These are phyloP conservation scores for Anagyrus pseudococci DNA, from an alignment of 2,888 invertebrate genomes.

Conservation along the genomic window DNA sequence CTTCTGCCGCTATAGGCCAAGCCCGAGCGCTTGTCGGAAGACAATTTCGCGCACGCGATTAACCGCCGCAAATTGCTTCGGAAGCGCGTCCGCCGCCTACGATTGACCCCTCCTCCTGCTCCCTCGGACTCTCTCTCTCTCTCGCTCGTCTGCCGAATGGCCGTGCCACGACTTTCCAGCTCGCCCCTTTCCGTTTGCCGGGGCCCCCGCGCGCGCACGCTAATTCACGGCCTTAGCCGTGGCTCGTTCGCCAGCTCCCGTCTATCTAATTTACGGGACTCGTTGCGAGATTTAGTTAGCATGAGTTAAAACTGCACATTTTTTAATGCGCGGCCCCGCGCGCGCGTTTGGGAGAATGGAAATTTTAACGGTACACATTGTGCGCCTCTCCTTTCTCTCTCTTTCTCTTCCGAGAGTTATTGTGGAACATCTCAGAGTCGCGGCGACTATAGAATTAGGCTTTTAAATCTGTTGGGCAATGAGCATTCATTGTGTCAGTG, in stretches of 20 bases:
- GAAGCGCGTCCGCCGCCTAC: slow-evolving; percentile 19
- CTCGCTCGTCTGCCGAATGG: too few relatives aligned
- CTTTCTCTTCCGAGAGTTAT: not conserved
- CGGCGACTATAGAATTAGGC: slow-evolving; percentile 21
- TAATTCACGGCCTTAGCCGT: not conserved
- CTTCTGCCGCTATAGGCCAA: too few relatives aligned
- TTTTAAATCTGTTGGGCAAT: slow-evolving; percentile 33
- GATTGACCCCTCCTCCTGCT: too few relatives aligned
- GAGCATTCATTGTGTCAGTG: slow-evolving; percentile 31
- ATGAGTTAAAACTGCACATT: slow-evolving; percentile 25
- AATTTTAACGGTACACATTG: slow-evolving; percentile 15
- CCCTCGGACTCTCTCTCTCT: too few relatives aligned
- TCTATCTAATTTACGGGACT: slow-evolving; percentile 25
- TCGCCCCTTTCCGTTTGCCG: too few relatives aligned
- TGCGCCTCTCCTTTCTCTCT: not conserved
- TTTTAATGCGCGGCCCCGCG: not conserved
- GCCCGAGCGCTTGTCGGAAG: too few relatives aligned
- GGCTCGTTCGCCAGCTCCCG: slow-evolving; percentile 5
- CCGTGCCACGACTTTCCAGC: too few relatives aligned
- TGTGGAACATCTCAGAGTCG: slow-evolving; percentile 1
- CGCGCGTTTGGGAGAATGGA: slow-evolving; percentile 1
- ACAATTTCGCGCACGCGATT: slow-evolving; percentile 16
- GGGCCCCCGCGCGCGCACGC: slow-evolving; percentile 1
- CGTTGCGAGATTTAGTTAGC: slow-evolving; percentile 23
- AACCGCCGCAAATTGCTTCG: slow-evolving; percentile 32